Evolutionary conservation across 2,888 invertebrate genomes (phyloP).

Genomic region (Plagodis dolabraria): DNA sequence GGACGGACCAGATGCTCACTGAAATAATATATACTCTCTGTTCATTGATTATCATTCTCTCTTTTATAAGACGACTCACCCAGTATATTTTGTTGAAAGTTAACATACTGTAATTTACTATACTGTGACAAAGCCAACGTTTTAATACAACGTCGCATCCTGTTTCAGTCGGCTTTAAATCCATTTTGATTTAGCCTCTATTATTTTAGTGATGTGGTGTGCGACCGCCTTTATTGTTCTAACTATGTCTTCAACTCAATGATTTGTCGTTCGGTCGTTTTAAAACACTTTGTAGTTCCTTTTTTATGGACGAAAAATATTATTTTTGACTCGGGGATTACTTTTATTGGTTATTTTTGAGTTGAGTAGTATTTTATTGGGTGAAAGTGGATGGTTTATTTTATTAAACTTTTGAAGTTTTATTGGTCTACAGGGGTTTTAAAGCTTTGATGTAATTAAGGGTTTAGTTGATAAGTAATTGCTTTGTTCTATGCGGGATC

Average conservation of each 20-base stretch:
- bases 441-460: slow-evolving; percentile 13
- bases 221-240: slow-evolving; percentile 54
- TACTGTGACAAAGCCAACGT: slow-evolving; percentile 42
- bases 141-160: slow-evolving; percentile 65
- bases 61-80: too few species aligned
- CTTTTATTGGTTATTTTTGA: slow-evolving; percentile 24
- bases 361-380: slow-evolving; percentile 19
- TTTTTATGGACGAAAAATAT: slow-evolving; percentile 27
- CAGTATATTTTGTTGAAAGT: not conserved
- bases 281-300: slow-evolving; percentile 23
- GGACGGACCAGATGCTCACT: too few species aligned
- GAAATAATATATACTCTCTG: too few species aligned
- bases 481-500: slow-evolving; percentile 18
- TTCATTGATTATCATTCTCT: too few species aligned
- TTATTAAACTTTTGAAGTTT: slow-evolving; percentile 16
- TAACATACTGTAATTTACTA: slow-evolving; percentile 7
- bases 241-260: slow-evolving; percentile 70
- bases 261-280: slow-evolving; percentile 38
- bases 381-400: slow-evolving; percentile 16
- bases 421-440: slow-evolving; percentile 11
- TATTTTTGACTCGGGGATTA: slow-evolving; percentile 22
- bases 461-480: slow-evolving; percentile 9
- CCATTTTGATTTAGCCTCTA: slow-evolving; percentile 63
- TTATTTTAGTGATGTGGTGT: slow-evolving; percentile 59
- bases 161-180: slow-evolving; percentile 48